Base-by-base conservation (phyloP, 1,140 invertebrate species). In the Sarcophaga peregrina region DNA sequence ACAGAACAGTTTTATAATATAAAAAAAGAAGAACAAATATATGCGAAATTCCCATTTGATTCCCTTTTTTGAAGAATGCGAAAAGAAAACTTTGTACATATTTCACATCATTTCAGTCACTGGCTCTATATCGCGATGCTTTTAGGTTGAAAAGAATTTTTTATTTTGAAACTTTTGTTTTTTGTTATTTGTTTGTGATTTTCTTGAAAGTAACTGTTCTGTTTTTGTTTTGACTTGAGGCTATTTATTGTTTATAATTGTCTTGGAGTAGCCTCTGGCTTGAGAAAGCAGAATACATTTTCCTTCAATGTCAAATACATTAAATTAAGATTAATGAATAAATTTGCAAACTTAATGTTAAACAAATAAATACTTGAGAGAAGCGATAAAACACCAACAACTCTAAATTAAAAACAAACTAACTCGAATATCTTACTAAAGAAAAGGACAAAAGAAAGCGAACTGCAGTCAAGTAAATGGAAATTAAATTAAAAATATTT, bases 181-280 rank as follows among this genome's bases (percentile, higher is more conserved):
- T 58, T 13, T 13, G 7, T 58, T 58, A 58, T 58, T 58, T 58
- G 54, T 58, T 13, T 13, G 11, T n/a, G 25, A 1, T 37, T 58
- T 11, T 58, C 54, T 58, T 13, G 3, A 54, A 54, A 54, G 52
- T 58, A 15, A n/a, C n/a, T n/a, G n/a, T n/a, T 15, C 5, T 58
- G 3, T n/a, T 3, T 13, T 58, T 58, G 10, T 58, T 58, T n/a
- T 15, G 54, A 5, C 54, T 58, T 58, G n/a, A 58, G 54, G 15
- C 7, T 58, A 58, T 58, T 58, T 58, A 58, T 58, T 58, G 54
- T 58, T 58, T 58, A 58, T 58, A n/a, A 58, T 58, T 58, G 13
- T 13, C 13, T n/a, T 58, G n/a, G 54, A 58, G n/a, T n/a, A n/a
- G 13, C 54, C 13, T 58, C 1, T n/a, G 54, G 54, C 54, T n/a